Evolutionary conservation across 1,140 invertebrate species (phyloP), one percentile per base, ranked within the genome.

Genomic region (Ceratosolen solmsi): DNA sequence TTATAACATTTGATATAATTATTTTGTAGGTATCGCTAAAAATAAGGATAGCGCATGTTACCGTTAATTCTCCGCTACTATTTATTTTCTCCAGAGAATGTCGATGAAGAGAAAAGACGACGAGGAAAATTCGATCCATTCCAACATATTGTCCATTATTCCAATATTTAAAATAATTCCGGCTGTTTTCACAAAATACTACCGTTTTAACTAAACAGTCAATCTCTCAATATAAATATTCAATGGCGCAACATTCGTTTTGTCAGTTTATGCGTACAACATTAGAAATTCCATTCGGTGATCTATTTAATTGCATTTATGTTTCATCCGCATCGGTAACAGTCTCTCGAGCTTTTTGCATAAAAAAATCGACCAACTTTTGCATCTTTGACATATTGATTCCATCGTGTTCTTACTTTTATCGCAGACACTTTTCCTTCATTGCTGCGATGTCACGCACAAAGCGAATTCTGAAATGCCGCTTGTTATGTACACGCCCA

Each of bases 361-460:
- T 68, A n/a, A 68, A 20, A 68, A 38, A 68, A 68, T 65, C 33
- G 27, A 65, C 11, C 33, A 1, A 65, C 17, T 36, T 33, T 0
- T 33, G 8, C 11, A 63, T 33, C 11, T 58, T n/a, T n/a, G n/a
- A n/a, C 22, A 58, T 30, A 30, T 33, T 30, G n/a, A 49, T 13
- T 72, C 20, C n/a, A 46, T 49, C n/a, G n/a, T 30, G 49, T 56
- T 74, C 9, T 72, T 72, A 9, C 5, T 72, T 73, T 54, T 56
- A 20, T 49, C 11, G 27, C 27, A 54, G 3, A 54, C 5, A 15
- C 41, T 68, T 68, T 68, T n/a, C n/a, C 9, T 30, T 63, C 7
- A n/a, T 20, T 13, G 13, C 27, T 22, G 2, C 17, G 63, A 38
- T 68, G 1, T 20, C n/a, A 38, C 2, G 49, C 2, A 54, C 38